Base-by-base conservation (phyloP, 2,797 vertebrate species). In the Taenioides sp. region DNA sequence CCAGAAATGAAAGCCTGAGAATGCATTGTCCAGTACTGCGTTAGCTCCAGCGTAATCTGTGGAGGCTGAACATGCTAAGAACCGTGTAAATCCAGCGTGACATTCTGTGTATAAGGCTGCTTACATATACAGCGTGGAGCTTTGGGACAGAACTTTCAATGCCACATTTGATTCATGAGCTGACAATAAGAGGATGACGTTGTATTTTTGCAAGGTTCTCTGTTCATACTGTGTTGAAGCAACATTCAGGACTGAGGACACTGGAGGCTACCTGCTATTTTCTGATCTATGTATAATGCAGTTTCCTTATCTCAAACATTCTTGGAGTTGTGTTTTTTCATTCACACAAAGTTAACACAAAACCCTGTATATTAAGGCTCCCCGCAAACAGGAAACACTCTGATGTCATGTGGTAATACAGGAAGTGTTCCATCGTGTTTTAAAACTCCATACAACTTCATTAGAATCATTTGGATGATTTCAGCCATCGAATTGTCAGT, bases 11-110 rank as follows among this genome's bases (percentile, higher is more conserved):
- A 7, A 67, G 72, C 65, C 69, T 77, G 67, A 69, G 67, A 64
- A 31, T 7, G 69, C 52, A 69, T 47, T 72, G 71, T 62, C 62
- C 57, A 65, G 17, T 47, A 65, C 68, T 71, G 52, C 72, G 72
- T 76, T 66, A 28, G 23, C 80, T 65, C 79, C 72, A 84, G 49
- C 81, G 66, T 81, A 80, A 86, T 86, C 84, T 65, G 17, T 31
- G 23, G 18, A 73, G 72, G 73, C 81, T 80, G 78, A 72, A 74
- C 52, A 84, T 43, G 61, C 7, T 31, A 75, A 73, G 73, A 65
- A 74, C 65, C 65, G 75, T 82, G 72, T 65, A 77, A 87, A 86
- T 76, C 66, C 43, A 67, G 73, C 70, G 28, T 81, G 71, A 76
- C 79, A 69, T 71, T 70, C 22, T 78, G 69, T 78, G 78, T 2